Evolutionary conservation across 2,113 vertebrate genomes (phyloP), one percentile per base, ranked within the genome.

Genomic region (Octodon degus): DNA sequence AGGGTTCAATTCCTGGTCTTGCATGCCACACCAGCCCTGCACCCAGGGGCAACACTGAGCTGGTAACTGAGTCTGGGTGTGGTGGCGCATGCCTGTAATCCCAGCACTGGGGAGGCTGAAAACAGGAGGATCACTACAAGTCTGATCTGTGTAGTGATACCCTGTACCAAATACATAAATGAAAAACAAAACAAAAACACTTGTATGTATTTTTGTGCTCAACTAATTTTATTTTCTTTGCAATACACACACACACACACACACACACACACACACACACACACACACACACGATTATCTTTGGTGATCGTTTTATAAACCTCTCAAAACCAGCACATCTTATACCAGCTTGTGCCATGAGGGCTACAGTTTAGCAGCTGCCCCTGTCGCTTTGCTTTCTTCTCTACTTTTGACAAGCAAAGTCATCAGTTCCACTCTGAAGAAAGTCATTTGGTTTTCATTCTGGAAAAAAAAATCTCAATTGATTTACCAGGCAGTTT

Each of bases 361-460:
- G 20, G 9, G 22, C 6, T 37, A 27, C 37, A 65, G 77, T 9
- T 85, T 47, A 53, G 30, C 93, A 62, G 7, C 76, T 87, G 47
- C 17, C 27, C 68, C 34, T 81, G 32, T 86, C 86, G 34, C 85
- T 96, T 96, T 60, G 34, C 4, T 93, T 86, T 89, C 40, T 91
- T 77, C 34, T 84, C n/a, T 89, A 58, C 68, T 55, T 90, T 82
- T 93, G 55, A 74, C 34, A 88, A 96, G 53, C 6, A 77, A 91
- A 63, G 55, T 87, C 32, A 53, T 89, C 43, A 88, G 0, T 60
- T 90, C 11, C 87, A n/a, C n/a, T 58, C 27, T 60, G 43, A 30
- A 88, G 94, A 96, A 34, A n/a, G 43, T 93, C 79, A 89, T 89
- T 84, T 92, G 2, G 37, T 89, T 70, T 27, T 94, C 2, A 13